Evolutionary conservation across 1,140 invertebrate species (phyloP).

Genomic region (Teleogryllus occipitalis): DNA sequence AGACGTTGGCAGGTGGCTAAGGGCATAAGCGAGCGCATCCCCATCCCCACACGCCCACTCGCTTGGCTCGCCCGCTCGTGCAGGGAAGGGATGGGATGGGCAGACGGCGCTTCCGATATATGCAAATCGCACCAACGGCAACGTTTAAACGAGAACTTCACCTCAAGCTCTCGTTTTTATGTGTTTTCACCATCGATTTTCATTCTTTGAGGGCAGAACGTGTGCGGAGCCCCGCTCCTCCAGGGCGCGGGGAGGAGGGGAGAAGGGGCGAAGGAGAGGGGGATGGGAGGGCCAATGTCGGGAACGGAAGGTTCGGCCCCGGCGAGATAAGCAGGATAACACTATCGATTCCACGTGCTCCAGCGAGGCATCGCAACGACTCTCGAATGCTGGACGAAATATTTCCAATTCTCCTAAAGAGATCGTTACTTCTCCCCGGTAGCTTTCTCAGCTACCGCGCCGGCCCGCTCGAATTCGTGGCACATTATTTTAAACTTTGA

Average conservation of each 20-base stretch:
- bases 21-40: too few species aligned
- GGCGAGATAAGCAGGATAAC: background rate
- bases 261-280: background rate
- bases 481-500: conserved; percentile 1
- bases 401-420: background rate
- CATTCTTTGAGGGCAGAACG: background rate
- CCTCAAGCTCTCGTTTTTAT: background rate
- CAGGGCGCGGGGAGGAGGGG: too few species aligned
- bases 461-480: background rate
- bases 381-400: background rate
- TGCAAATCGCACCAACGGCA: background rate
- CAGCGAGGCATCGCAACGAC: background rate
- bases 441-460: too few species aligned
- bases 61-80: too few species aligned
- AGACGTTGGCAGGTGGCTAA: too few species aligned
- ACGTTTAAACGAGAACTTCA: background rate
- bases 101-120: background rate
- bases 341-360: background rate
- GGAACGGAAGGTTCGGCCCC: background rate
- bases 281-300: background rate
- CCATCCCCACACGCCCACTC: too few species aligned
- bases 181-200: background rate
- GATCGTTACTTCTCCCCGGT: background rate
- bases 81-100: background rate
- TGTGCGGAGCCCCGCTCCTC: background rate